phyloP scores from a whole-genome alignment of 2,113 vertebrate species.

The Eulacestoma nigropectus region DNA sequence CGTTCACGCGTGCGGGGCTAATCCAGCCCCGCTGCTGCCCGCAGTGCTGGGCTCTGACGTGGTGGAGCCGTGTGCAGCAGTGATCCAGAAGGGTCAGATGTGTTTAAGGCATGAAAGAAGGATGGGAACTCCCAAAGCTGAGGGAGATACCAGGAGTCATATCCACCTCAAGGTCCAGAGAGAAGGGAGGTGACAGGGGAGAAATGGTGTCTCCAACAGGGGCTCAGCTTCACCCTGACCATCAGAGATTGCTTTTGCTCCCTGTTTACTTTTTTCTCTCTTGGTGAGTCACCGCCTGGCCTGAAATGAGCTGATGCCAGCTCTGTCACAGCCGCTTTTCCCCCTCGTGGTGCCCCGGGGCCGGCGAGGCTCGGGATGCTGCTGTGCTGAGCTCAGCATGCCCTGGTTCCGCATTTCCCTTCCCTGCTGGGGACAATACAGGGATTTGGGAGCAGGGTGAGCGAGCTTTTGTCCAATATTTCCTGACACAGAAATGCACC shows the following conservation, averaged over 20 bases:
- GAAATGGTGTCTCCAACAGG: rapidly evolving
- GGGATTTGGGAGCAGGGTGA: neutral
- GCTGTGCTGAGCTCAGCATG: neutral
- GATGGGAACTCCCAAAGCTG: neutral
- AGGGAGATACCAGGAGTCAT: neutral
- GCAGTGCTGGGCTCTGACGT: rapidly evolving
- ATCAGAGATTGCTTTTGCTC: neutral
- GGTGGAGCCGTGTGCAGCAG: rapidly evolving
- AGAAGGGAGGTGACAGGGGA: neutral
- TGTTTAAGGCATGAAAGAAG: neutral
- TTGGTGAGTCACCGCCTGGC: neutral
- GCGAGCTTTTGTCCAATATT: neutral
- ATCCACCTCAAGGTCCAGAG: neutral
- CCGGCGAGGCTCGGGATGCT: neutral
- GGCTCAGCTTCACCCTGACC: neutral
- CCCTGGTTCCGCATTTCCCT: neutral
- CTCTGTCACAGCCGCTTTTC: neutral
- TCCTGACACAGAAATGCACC: slow-evolving; percentile 6
- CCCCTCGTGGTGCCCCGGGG: neutral
- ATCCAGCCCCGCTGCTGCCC: neutral
- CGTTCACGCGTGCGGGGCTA: neutral
- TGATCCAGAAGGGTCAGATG: rapidly evolving
- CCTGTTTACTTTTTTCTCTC: neutral
- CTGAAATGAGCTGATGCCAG: slow-evolving; percentile 30
- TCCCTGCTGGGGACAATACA: neutral